Base-by-base conservation (phyloP, 2,888 invertebrate species). In the Phlogophora meticulosa region DNA sequence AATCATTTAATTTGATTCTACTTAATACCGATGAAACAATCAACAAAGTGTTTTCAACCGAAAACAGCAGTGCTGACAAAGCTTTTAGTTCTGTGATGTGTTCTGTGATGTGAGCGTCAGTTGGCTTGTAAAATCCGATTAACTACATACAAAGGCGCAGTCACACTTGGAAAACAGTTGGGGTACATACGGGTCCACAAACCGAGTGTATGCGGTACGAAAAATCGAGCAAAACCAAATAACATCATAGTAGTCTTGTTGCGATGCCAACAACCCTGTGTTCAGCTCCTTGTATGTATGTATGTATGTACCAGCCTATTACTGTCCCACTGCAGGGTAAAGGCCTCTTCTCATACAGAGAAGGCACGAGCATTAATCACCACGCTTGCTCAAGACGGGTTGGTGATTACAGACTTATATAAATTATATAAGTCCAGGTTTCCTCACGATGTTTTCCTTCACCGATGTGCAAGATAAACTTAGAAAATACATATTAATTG, bases 121-220 rank as follows among this genome's bases (percentile, higher is more conserved):
- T 32, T 52, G 20, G 28, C 28, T 42, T 56, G 15, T 46, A 11
- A n/a, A 57, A 64, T 52, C 40, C 22, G 13, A 70, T 57, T 52
- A 36, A 28, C 10, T 7, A n/a, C 56, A 28, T 46, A 9, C 1
- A 59, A 11, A 20, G 2, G 15, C 1, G 3, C 11, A 45, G 13
- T n/a, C 22, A 22, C 1, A 51, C 11, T 7, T 22, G 11, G 3
- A 1, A 20, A 20, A 38, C 7, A 17, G 36, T 22, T 28, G 17
- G n/a, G 11, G n/a, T 1, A 36, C 2, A 43, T 38, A 58, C 1
- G 2, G 0, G 2, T n/a, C 10, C 20, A 36, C 0, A 20, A 0
- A 22, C 7, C 2, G 4, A 4, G 1, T 34, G 20, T 34, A 36
- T 36, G 17, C 5, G 5, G 4, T 32, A 22, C 2, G 9, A 17